Base-by-base conservation (phyloP, 2,113 vertebrate species). In the Clarias magur region DNA sequence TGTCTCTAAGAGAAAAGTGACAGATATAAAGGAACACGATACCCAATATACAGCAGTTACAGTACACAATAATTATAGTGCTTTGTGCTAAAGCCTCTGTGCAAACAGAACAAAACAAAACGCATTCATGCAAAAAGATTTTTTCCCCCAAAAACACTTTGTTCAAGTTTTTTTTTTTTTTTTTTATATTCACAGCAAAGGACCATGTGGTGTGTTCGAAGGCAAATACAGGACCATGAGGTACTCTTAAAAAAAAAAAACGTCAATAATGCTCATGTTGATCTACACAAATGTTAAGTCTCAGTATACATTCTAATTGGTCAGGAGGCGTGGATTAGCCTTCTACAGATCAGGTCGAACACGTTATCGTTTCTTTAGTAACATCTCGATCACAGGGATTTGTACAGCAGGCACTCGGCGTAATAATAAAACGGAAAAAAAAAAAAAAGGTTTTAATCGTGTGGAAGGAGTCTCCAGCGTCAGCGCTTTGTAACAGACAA, bases 101-200 rank as follows among this genome's bases (percentile, higher is more conserved):
- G 15, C 19, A 83, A 67, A 38, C 30, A 67, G 57, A 38, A 59
- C 2, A 83, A 12, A 38, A 59, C 2, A 83, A 12, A 82, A 53
- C 57, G 65, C 48, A 80, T 34, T 79, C 65, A 81, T 68, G 48
- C 65, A 85, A 73, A 59, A 60, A 1, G 48, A 48, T 48, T 48
- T 48, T 48, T 48, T 8, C 0, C 48, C 48, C 48, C 48, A 6
- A 48, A 48, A 48, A 48, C 42, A 48, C 42, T 48, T 48, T 48
- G 42, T 48, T 48, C 5, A 48, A 48, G 48, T 48, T 48, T 73
- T 42, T 11, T 34, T 21, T 80, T 87, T 76, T 57, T 5, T 34
- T 34, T 84, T 65, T 84, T 73, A 81, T 70, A 56, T 57, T 85
- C 84, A 89, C 86, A 89, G 88, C 65, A 87, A 85, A 82, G 84